phyloP scores from a whole-genome alignment of 2,797 vertebrate species.

The Ptychadena robeensis region DNA sequence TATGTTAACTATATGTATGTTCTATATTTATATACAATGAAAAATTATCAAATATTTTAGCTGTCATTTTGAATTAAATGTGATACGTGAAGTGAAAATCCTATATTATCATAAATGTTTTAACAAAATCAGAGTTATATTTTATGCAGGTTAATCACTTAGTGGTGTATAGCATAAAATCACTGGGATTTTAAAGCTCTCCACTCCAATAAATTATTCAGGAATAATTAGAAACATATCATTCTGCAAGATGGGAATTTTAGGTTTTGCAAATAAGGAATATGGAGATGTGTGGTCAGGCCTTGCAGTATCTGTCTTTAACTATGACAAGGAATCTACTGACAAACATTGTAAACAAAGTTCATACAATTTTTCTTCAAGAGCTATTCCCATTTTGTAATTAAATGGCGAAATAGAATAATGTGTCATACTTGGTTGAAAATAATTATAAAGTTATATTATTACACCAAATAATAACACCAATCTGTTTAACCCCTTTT shows the following conservation, averaged over 20 bases:
- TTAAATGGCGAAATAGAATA: too few species aligned
- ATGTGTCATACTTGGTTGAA: too few species aligned
- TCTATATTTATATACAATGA: background rate
- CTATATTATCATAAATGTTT: slow-evolving; percentile 20
- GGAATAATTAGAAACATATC: slow-evolving; percentile 61
- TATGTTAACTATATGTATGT: too few species aligned
- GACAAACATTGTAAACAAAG: too few species aligned
- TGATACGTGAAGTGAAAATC: slow-evolving; percentile 14
- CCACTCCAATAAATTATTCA: slow-evolving; percentile 60
- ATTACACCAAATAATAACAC: too few species aligned
- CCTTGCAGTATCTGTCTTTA: background rate
- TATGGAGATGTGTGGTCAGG: slow-evolving; percentile 1
- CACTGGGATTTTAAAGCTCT: slow-evolving; percentile 44
- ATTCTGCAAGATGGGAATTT: slow-evolving; percentile 57
- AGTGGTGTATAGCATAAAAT: slow-evolving; percentile 54
- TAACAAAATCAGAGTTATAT: slow-evolving; percentile 26
- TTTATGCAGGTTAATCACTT: slow-evolving; percentile 55
- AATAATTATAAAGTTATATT: too few species aligned
- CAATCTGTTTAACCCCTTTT: too few species aligned
- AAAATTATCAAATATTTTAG: background rate
- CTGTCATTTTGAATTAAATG: slow-evolving; percentile 45
- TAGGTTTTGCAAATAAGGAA: slow-evolving; percentile 38
- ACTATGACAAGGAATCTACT: background rate
- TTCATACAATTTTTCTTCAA: too few species aligned
- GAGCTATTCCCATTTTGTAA: too few species aligned